Evolutionary conservation across 2,888 invertebrate genomes (phyloP), one percentile per base, ranked within the genome.

Genomic region (Abrostola triplasia): DNA sequence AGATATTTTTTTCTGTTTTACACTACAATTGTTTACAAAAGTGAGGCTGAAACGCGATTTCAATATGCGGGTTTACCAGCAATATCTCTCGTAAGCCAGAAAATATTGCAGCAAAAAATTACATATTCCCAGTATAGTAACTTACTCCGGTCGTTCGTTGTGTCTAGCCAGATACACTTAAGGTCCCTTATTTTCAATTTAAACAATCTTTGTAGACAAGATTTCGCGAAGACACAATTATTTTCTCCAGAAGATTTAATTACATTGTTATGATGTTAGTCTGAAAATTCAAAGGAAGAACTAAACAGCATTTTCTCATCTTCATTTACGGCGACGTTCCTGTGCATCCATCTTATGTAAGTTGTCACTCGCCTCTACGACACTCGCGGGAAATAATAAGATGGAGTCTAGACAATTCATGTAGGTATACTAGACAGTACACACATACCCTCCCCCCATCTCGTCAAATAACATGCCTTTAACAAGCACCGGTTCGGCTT

Each of bases 101-200:
- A 48, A 67, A 65, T 63, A 51, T 24, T 51, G 50, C 50, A 42
- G 47, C 47, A 37, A 37, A 59, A 56, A 37, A 40, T 38, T 64
- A 55, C 42, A 60, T 59, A 54, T 60, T 40, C 47, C 0, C 40
- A 57, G 37, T 47, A 56, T 52, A 59, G 59, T 54, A 69, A 47
- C 38, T 54, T 48, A 60, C 36, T 57, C 38, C 38, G 13, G 60
- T 54, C 49, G 9, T 42, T 44, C 36, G n/a, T n/a, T 6, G n/a
- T 8, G 11, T 38, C 41, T 8, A 10, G 10, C 9, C 5, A 10
- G 7, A 40, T 40, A 7, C 0, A 10, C 10, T 10, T 40, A 40
- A 10, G 40, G 24, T 24, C 4, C 24, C 4, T 24, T 24, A 24
- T 24, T 24, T 24, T 4, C 24, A 24, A 1, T 1, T 24, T 24